A percentile compares a stretch with the other conserved stretches of the same genome.
Evolutionary conservation across 2,797 vertebrate species (phyloP).

Genomic region (Acridotheres tristis): DNA sequence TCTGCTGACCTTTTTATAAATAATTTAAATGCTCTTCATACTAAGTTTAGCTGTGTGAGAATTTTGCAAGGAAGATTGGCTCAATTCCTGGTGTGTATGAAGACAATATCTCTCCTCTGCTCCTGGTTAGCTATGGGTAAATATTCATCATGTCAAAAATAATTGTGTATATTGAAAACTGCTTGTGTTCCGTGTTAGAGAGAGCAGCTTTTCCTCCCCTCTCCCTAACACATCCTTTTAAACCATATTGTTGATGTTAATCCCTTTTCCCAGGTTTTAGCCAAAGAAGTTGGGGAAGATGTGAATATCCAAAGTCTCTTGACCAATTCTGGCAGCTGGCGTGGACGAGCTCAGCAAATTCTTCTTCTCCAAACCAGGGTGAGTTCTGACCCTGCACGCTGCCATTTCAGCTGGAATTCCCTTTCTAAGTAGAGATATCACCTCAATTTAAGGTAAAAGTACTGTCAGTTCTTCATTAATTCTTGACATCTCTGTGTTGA

Average conservation of each 20-base stretch:
- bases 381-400: not conserved
- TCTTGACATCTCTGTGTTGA: not conserved
- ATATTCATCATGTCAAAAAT: not conserved
- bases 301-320: slow-evolving; percentile 85
- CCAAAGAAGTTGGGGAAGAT: slow-evolving; percentile 89
- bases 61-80: not conserved
- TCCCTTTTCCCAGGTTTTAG: slow-evolving; percentile 80
- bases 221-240: not conserved
- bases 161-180: not conserved
- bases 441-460: not conserved
- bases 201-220: not conserved
- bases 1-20: slow-evolving; percentile 69
- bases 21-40: slow-evolving; percentile 58
- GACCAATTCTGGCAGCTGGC: slow-evolving; percentile 82
- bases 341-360: slow-evolving; percentile 93
- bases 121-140: not conserved
- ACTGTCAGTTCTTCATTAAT: not conserved
- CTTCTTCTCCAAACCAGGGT: slow-evolving; percentile 89
- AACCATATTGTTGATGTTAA: not conserved
- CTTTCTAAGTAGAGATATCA: not conserved
- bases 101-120: not conserved
- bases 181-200: not conserved
- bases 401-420: not conserved
- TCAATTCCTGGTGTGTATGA: not conserved
- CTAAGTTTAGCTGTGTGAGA: slow-evolving; percentile 53